These are phyloP conservation scores for Morelia viridis DNA, from an alignment of 2,797 vertebrate genomes.

Conservation along the genomic window DNA sequence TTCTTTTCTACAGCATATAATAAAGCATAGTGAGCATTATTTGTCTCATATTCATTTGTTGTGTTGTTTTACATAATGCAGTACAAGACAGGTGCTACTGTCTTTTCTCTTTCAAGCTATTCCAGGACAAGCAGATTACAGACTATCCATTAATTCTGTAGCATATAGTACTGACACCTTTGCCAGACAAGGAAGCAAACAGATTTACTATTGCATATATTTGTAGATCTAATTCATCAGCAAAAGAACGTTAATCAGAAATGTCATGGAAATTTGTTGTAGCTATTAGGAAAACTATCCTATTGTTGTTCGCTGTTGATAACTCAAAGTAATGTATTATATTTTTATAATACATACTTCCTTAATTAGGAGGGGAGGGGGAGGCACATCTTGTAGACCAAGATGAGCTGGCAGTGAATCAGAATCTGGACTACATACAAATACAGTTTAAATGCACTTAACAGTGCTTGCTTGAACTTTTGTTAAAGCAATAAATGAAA, in stretches of 20 bases:
- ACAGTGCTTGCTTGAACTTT: background rate
- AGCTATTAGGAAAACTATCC: background rate
- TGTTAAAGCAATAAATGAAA: background rate
- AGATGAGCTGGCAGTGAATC: background rate
- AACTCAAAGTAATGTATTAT: slow-evolving; percentile 4
- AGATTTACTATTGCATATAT: background rate
- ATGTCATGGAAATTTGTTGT: background rate
- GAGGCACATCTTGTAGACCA: background rate
- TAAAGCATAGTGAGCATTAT: rapidly evolving
- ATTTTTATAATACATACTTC: background rate
- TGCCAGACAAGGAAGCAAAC: slow-evolving; percentile 34
- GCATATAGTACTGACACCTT: slow-evolving; percentile 31
- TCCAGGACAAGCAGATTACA: slow-evolving; percentile 1
- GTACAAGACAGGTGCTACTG: background rate
- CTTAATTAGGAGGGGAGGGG: background rate
- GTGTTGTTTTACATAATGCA: background rate
- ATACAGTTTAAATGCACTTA: background rate
- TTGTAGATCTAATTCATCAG: slow-evolving; percentile 21
- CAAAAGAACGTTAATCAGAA: slow-evolving; percentile 18
- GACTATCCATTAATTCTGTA: background rate
- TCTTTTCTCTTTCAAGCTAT: slow-evolving; percentile 32
- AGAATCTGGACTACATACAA: too few species aligned
- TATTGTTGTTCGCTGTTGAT: background rate
- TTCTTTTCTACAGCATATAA: background rate
- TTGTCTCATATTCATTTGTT: background rate